These are phyloP conservation scores for Staurois parvus DNA, from an alignment of 2,797 vertebrate genomes.

Conservation along the genomic window DNA sequence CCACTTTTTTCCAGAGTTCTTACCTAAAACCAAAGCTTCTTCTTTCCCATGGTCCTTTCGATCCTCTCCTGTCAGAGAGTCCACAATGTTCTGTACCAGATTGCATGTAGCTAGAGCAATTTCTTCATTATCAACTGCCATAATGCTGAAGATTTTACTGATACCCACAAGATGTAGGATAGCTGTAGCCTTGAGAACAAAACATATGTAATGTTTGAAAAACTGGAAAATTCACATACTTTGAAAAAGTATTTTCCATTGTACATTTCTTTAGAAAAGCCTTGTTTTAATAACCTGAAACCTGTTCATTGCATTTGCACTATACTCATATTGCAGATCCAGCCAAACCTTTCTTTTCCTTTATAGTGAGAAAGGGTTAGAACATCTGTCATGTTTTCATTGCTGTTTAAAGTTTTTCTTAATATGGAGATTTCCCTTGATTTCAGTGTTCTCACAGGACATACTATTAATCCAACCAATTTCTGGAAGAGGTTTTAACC, in stretches of 20 bases:
- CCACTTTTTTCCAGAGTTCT: neutral
- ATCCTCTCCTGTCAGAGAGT: slow-evolving; percentile 88
- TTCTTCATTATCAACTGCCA: slow-evolving; percentile 90
- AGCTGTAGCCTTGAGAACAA: slow-evolving; percentile 82
- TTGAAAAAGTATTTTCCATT: neutral
- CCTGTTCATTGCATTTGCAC: no score
- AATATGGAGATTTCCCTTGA: no score
- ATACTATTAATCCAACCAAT: no score
- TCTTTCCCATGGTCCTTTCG: slow-evolving; percentile 88
- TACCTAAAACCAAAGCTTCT: slow-evolving; percentile 90
- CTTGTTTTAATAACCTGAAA: neutral
- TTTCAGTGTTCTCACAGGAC: no score
- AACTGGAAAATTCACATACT: neutral
- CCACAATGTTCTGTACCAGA: slow-evolving; percentile 89
- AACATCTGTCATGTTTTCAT: no score
- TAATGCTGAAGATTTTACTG: slow-evolving; percentile 88
- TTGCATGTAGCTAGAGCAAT: slow-evolving; percentile 87
- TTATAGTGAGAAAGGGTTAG: no score
- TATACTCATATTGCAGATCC: no score
- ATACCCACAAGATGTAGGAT: slow-evolving; percentile 85
- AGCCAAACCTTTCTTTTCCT: no score
- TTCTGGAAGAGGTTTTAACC: no score
- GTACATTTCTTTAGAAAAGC: neutral
- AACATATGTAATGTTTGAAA: neutral
- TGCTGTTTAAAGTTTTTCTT: no score